Base-by-base conservation (phyloP, 2,113 vertebrate genomes). In the Microcebus tavaratra region DNA sequence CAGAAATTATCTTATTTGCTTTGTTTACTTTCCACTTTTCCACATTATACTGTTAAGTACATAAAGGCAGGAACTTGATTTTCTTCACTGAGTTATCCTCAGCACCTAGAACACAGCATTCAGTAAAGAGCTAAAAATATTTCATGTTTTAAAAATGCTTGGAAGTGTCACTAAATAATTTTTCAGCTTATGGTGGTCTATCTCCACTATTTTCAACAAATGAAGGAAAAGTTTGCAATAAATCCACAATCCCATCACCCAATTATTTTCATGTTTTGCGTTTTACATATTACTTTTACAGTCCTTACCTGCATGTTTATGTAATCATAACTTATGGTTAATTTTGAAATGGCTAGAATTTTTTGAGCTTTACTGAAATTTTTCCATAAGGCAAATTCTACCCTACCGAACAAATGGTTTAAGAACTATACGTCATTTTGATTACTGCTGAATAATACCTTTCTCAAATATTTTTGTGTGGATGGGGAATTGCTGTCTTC, bases 241-340 rank as follows among this genome's bases (percentile, higher is more conserved):
- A 90, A 76, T 68, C 29, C 53, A 13, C 23, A 53, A 11, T 90
- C 39, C 34, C 39, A 57, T 31, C 72, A 25, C 21, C 20, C 65
- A 91, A 34, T 92, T 90, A 61, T 53, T 94, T 94, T 96, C 15
- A 53, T 85, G 34, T 67, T 92, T 95, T 95, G n/a, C 4, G 11
- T 78, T 86, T 90, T 79, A 48, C 25, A 27, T 86, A 65, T 36
- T 68, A 55, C 8, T 91, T 93, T 72, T 88, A 20, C 7, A 87
- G 42, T 45, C 13, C 42, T 91, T 65, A 53, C 25, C 4, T 61
- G 17, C 31, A 39, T 96, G 39, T 88, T n/a, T 80, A 31, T 4
- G 6, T 88, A 90, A 50, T 95, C 9, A 12, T 92, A 81, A n/a
- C 3, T 45, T 39, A 57, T 18, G 36, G 50, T 73, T 90, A 89